Evolutionary conservation across 2,113 vertebrate species (phyloP).

Genomic region (Indicator indicator): DNA sequence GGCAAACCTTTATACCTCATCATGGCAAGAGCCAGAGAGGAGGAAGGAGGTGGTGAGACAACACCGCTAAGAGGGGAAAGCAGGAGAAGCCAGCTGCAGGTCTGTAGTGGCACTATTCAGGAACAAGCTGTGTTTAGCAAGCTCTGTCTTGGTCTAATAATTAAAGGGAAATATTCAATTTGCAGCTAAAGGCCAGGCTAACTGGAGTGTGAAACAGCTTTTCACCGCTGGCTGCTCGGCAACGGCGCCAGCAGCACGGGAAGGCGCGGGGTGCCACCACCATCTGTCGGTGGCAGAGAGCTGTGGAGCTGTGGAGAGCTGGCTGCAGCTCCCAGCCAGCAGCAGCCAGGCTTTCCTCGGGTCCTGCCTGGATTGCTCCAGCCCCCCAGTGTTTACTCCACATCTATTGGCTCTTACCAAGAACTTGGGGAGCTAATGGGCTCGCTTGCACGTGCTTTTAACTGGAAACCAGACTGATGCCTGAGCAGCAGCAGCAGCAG

Average conservation of each 20-base stretch:
- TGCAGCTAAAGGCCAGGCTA: accelerated
- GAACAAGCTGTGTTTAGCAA: background rate
- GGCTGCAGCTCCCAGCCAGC: background rate
- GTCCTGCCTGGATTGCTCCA: accelerated
- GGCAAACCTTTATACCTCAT: accelerated
- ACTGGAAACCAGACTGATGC: accelerated
- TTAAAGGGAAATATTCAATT: background rate
- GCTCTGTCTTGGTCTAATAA: background rate
- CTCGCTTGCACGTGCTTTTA: background rate
- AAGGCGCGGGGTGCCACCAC: background rate
- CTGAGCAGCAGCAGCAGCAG: background rate
- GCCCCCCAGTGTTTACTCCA: accelerated
- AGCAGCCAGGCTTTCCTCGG: accelerated
- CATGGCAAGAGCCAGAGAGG: accelerated
- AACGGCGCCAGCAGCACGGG: background rate
- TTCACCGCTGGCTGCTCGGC: background rate
- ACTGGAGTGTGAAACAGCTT: background rate
- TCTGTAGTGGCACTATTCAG: accelerated
- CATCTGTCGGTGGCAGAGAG: conserved; percentile 22
- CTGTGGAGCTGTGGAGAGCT: background rate
- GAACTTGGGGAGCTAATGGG: background rate
- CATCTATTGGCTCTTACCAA: accelerated
- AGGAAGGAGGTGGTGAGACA: accelerated
- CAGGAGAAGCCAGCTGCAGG: accelerated
- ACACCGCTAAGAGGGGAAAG: accelerated